phyloP scores from a whole-genome alignment of 2,113 vertebrate genomes.

The Scolopax mira region DNA sequence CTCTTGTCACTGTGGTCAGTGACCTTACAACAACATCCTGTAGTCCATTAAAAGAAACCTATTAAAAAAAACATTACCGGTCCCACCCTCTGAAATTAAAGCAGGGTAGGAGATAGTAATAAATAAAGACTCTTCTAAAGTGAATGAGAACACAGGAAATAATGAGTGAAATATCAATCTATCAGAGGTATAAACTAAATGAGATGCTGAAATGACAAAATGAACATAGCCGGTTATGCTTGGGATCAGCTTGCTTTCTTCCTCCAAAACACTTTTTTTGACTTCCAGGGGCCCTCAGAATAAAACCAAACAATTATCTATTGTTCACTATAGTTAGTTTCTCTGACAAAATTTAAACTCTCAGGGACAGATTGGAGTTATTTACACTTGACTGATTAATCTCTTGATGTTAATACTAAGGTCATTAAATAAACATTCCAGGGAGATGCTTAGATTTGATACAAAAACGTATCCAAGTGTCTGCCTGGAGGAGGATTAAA shows the following conservation, averaged over 20 bases:
- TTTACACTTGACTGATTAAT: constrained; percentile 18
- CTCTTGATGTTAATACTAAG: not conserved
- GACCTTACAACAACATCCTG: constrained; percentile 27
- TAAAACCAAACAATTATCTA: not conserved
- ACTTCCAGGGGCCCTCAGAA: not conserved
- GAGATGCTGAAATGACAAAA: not conserved
- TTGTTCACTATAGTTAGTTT: not conserved
- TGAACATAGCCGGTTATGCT: not conserved
- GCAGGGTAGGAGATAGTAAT: not conserved
- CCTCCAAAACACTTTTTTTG: not conserved
- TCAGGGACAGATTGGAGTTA: not conserved
- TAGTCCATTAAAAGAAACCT: constrained; percentile 20
- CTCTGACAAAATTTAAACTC: not conserved
- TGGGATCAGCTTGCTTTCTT: not conserved
- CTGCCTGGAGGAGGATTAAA: not conserved
- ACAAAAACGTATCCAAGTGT: not conserved
- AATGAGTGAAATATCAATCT: not conserved
- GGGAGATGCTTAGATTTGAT: not conserved
- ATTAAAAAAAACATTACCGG: constrained; percentile 33
- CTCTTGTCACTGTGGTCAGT: not conserved
- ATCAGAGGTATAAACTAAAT: not conserved
- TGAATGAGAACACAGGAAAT: not conserved
- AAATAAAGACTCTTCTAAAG: constrained; percentile 16
- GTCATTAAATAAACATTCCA: constrained; percentile 30
- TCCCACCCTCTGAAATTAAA: constrained; percentile 33